Conservation (phyloP, 2,888 invertebrate species). For the Ichneumoninae sp. region DNA sequence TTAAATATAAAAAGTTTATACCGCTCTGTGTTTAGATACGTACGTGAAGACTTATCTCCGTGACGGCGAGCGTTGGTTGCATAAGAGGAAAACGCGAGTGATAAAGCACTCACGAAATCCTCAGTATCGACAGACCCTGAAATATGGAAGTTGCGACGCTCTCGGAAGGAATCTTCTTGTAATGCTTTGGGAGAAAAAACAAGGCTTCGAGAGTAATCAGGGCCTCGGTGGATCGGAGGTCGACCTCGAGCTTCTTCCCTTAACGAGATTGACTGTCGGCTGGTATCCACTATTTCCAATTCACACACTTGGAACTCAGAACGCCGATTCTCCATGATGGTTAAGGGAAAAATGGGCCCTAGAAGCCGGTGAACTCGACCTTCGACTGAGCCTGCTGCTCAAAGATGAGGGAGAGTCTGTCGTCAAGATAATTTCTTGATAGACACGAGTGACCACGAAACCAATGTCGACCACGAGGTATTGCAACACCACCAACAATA, state of each 20-base stretch:
- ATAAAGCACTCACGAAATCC: constrained; percentile 93
- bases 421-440: constrained; percentile 82
- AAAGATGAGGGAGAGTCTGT: constrained; percentile 81
- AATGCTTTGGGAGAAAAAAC: constrained; percentile 96
- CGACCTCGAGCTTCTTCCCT: constrained; percentile 91
- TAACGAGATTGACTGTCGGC: constrained; percentile 92
- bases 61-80: constrained; percentile 94
- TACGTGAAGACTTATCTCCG: constrained; percentile 97
- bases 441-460: constrained; percentile 57
- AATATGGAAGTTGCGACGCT: constrained; percentile 90
- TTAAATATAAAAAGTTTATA: too few relatives aligned
- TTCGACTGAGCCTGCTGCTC: constrained; percentile 81
- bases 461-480: constrained; percentile 22
- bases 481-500: background rate
- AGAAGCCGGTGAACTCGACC: constrained; percentile 83
- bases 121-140: constrained; percentile 94
- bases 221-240: constrained; percentile 94
- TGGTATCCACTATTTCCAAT: constrained; percentile 97
- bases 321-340: constrained; percentile 86
- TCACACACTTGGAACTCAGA: constrained; percentile 91
- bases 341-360: constrained; percentile 84
- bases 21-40: constrained; percentile 87
- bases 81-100: constrained; percentile 96
- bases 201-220: constrained; percentile 93
- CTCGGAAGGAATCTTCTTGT: constrained; percentile 93